Evolutionary conservation across 2,888 invertebrate genomes (phyloP).

Genomic region (Odontomyia ornata): DNA sequence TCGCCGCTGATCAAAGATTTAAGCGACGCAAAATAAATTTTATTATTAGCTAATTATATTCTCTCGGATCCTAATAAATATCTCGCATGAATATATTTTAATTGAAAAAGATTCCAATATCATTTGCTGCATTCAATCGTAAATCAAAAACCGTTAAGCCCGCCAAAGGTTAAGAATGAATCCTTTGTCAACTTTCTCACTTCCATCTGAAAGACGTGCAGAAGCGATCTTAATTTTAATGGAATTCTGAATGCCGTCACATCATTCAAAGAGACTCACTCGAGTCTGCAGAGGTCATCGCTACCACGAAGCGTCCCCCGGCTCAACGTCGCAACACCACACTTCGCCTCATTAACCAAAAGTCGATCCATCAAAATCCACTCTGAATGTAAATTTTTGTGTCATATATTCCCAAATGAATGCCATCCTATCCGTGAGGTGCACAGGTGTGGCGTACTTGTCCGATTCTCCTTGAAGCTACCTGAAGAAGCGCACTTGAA

Average conservation of each 20-base stretch:
- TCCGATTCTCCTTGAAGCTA: slow-evolving; percentile 35
- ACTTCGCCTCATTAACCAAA: slow-evolving; percentile 36
- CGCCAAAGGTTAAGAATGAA: neutral
- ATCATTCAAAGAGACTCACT: neutral
- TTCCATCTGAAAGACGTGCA: neutral
- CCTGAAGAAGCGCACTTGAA: slow-evolving; percentile 47
- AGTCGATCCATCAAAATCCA: slow-evolving; percentile 49
- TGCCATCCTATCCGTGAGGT: slow-evolving; percentile 8
- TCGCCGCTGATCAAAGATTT: too few species aligned
- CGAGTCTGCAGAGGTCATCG: slow-evolving; percentile 46
- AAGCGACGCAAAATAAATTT: too few species aligned
- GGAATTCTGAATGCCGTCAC: neutral
- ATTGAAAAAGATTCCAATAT: slow-evolving; percentile 12
- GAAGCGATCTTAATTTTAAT: slow-evolving; percentile 32
- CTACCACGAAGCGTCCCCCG: slow-evolving; percentile 25
- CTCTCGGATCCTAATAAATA: neutral
- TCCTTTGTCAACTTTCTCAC: slow-evolving; percentile 31
- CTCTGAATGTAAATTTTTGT: slow-evolving; percentile 49
- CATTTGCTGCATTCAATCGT: neutral
- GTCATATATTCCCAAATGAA: slow-evolving; percentile 48
- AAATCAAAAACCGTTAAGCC: neutral
- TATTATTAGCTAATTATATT: too few species aligned
- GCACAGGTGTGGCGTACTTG: slow-evolving; percentile 49
- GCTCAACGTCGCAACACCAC: neutral
- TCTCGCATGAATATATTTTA: slow-evolving; percentile 19